These are phyloP conservation scores for Malacosoma neustria DNA, from an alignment of 2,888 invertebrate genomes.

Conservation along the genomic window DNA sequence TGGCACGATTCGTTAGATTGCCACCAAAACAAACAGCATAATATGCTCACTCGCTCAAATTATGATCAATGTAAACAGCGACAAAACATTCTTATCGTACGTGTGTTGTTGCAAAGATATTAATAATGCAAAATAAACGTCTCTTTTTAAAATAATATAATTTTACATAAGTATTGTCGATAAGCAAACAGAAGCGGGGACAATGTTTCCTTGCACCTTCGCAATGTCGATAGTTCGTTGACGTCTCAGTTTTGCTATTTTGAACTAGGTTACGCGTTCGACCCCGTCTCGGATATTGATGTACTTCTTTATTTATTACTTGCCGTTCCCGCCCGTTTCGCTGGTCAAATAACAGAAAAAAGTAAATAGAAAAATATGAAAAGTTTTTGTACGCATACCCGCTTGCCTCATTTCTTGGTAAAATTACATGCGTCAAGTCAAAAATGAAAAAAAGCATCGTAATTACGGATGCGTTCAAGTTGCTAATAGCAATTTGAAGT, in stretches of 20 bases:
- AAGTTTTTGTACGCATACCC: too few relatives aligned
- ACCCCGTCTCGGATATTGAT: background rate
- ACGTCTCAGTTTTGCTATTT: background rate
- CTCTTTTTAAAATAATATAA: background rate
- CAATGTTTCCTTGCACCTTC: background rate
- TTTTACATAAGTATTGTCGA: background rate
- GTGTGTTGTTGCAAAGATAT: background rate
- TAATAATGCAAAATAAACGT: background rate
- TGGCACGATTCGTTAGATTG: too few relatives aligned
- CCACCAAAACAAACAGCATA: background rate
- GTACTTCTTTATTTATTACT: too few relatives aligned
- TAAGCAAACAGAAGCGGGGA: background rate
- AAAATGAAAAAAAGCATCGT: too few relatives aligned
- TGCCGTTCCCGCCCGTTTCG: too few relatives aligned
- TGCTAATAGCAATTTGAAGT: too few relatives aligned
- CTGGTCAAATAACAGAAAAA: too few relatives aligned
- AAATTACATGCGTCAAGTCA: too few relatives aligned
- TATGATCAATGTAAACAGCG: background rate
- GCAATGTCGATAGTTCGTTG: background rate
- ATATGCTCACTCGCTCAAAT: too few relatives aligned
- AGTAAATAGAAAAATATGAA: too few relatives aligned
- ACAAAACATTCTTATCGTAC: background rate
- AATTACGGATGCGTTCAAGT: too few relatives aligned
- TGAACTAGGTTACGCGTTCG: background rate
- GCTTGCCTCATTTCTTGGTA: too few relatives aligned